A percentile compares a stretch with the other conserved stretches of the same genome.
Evolutionary conservation across 92 coral and sea anemone genomes (phyloP).

Genomic region (Epizoanthus scotinus): DNA sequence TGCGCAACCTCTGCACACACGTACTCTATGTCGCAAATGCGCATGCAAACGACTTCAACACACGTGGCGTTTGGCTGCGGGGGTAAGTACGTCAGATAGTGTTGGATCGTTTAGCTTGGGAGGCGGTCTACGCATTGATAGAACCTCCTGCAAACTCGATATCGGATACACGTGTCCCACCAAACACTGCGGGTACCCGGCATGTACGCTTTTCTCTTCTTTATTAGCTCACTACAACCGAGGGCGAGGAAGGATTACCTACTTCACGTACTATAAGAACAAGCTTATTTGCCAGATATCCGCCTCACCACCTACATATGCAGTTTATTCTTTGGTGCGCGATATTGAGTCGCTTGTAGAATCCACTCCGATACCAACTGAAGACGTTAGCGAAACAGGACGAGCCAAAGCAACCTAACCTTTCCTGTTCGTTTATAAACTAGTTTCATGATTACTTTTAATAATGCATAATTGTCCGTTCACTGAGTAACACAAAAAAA

Average conservation of each 20-base stretch:
- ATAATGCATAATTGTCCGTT: not conserved
- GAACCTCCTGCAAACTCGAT: not conserved
- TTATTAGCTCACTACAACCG: not conserved
- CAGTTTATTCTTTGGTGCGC: not conserved
- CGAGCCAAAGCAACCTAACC: not conserved
- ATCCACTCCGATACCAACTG: not conserved
- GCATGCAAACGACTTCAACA: too few relatives aligned
- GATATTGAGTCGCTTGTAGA: not conserved
- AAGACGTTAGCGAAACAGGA: not conserved
- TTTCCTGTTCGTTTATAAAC: not conserved
- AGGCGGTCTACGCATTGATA: not conserved
- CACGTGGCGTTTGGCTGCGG: too few relatives aligned
- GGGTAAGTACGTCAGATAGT: too few relatives aligned
- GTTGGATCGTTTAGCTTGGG: not conserved
- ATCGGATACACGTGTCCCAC: slow-evolving; percentile 2
- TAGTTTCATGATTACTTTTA: not conserved
- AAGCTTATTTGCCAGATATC: not conserved
- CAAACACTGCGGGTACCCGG: not conserved
- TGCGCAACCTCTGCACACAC: too few relatives aligned
- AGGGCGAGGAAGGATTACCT: not conserved
- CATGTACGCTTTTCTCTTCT: not conserved
- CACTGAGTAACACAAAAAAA: not conserved
- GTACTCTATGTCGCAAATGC: too few relatives aligned
- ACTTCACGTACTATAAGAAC: not conserved
- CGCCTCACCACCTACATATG: not conserved